Evolutionary conservation across 2,113 vertebrate genomes (phyloP), one percentile per base, ranked within the genome.

Genomic region (Lontra canadensis): DNA sequence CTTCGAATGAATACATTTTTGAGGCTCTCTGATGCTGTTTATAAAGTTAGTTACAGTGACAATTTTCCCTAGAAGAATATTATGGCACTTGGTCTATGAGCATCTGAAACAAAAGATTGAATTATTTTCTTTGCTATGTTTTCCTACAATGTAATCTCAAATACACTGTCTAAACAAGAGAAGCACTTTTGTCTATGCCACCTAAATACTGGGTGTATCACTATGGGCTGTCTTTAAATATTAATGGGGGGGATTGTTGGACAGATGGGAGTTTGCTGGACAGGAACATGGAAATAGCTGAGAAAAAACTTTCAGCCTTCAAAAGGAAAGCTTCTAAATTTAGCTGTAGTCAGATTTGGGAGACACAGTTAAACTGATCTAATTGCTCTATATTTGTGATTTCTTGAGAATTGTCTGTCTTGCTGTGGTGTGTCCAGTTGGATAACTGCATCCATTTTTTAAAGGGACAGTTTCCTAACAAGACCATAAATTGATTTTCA

Each of bases 401-500:
- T 71, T 92, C 52, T 84, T 79, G 78, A 29, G 26, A 84, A 69
- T 8, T 1, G 18, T 34, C 49, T 59, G 78, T 31, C 14, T 47
- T 84, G 12, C 5, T 78, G 15, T 78, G 74, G 25, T 79, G 42
- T 79, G 20, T 73, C 44, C 0, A 1, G 13, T 73, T 94, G 78
- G n/a, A 9, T 42, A 90, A 49, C 36, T 67, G 18, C 4, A 67
- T 93, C 84, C 42, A 14, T 94, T 90, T 97, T 76, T 91, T 84
- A 87, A 95, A 95, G 17, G n/a, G 34, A 76, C 20, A 20, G 15
- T 57, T 95, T 93, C 31, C 15, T 67, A 47, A 95, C 49, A 88
- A 82, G 52, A 78, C 23, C 69, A 87, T 69, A 80, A 63, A 95
- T 55, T 97, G 86, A 98, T 98, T 97, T 93, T 67, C 42, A 97